Conservation (phyloP, 2,888 invertebrate genomes). For the Hedychridium roseum region DNA sequence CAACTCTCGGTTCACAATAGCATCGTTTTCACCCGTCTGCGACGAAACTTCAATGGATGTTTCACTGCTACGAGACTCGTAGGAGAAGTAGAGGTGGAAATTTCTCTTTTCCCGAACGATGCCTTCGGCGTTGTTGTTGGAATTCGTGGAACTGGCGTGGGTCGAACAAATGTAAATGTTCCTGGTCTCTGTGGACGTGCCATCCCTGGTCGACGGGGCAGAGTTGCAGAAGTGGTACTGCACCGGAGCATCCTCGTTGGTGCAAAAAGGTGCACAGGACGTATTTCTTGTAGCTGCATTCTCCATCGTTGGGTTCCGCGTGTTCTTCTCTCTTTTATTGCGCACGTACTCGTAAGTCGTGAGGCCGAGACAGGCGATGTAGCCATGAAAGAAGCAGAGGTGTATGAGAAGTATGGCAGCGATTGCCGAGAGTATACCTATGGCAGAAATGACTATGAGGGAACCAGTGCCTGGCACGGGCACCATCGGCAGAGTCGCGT, state of each 20-base stretch:
- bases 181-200: constrained; percentile 20
- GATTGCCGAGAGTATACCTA: constrained; percentile 77
- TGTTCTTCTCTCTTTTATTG: constrained; percentile 47
- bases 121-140: background rate
- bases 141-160: too few species aligned
- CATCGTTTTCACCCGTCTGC: constrained; percentile 22
- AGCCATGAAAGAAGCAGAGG: constrained; percentile 87
- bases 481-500: constrained; percentile 44
- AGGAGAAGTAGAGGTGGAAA: constrained; percentile 56
- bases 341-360: constrained; percentile 91
- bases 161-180: constrained; percentile 50
- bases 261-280: too few species aligned
- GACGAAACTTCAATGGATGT: constrained; percentile 53
- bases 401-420: constrained; percentile 82
- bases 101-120: constrained; percentile 39
- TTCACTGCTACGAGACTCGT: constrained; percentile 50
- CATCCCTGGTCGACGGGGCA: constrained; percentile 10
- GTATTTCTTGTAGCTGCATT: constrained; percentile 11
- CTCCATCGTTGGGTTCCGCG: too few species aligned
- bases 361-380: constrained; percentile 83
- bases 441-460: constrained; percentile 58
- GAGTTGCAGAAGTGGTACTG: constrained; percentile 49
- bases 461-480: constrained; percentile 62
- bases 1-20: constrained; percentile 12
- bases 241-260: constrained; percentile 19